A percentile compares a stretch with the other conserved stretches of the same genome.
Conservation (phyloP, 2,113 vertebrate genomes). For the Morone saxatilis region DNA sequence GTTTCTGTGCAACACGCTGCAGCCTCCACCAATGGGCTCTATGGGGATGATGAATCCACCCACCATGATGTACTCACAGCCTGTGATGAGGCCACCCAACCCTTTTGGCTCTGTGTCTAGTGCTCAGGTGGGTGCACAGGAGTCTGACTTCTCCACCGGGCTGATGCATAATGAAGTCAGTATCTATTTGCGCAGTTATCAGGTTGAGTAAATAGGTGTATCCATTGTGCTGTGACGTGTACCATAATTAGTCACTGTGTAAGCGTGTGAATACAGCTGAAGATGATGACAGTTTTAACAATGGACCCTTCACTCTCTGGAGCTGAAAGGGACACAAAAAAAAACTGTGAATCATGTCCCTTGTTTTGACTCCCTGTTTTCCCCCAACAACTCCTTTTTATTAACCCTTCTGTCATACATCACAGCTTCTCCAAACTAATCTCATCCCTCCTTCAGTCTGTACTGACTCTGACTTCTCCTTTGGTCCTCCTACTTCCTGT, state of each 20-base stretch:
- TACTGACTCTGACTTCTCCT: slow-evolving; percentile 86
- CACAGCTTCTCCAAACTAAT: slow-evolving; percentile 75
- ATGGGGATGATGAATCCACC: slow-evolving; percentile 97
- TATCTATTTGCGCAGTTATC: slow-evolving; percentile 46
- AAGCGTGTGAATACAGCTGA: slow-evolving; percentile 48
- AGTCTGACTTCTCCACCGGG: slow-evolving; percentile 19
- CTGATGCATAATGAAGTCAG: slow-evolving; percentile 41
- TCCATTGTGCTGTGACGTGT: slow-evolving; percentile 60
- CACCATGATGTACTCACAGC: slow-evolving; percentile 97
- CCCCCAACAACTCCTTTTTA: slow-evolving; percentile 36
- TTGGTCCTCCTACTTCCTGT: slow-evolving; percentile 88
- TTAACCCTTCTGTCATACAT: slow-evolving; percentile 67
- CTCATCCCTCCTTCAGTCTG: slow-evolving; percentile 72
- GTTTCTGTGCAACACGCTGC: slow-evolving; percentile 41
- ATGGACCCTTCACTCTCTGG: slow-evolving; percentile 57
- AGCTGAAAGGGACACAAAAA: slow-evolving; percentile 65
- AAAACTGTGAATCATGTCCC: slow-evolving; percentile 73
- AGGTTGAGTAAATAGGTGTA: slow-evolving; percentile 56
- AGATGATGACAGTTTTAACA: slow-evolving; percentile 76
- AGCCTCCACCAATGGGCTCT: slow-evolving; percentile 94
- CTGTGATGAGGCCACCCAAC: slow-evolving; percentile 97
- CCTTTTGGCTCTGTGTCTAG: slow-evolving; percentile 97
- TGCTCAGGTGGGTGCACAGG: slow-evolving; percentile 90
- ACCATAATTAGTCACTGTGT: slow-evolving; percentile 58
- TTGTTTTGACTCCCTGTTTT: slow-evolving; percentile 59